Base-by-base conservation (phyloP, 2,797 vertebrate species). In the Glossophaga mutica region DNA sequence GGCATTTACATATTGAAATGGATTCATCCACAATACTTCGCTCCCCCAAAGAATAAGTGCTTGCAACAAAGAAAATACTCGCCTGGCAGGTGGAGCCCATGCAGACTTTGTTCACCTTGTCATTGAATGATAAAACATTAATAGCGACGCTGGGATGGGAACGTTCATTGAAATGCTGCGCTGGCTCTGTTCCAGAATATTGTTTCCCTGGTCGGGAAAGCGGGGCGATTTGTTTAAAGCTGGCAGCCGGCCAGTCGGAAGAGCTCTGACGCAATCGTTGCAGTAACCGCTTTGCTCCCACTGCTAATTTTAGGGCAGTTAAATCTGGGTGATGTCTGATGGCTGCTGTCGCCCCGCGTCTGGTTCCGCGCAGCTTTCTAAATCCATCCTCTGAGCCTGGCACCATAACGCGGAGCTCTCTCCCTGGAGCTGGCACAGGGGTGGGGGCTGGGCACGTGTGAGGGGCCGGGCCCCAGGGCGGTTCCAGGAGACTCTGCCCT, bases 281-380 rank as follows among this genome's bases (percentile, higher is more conserved):
- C 78, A 87, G 86, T 92, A 83, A 83, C 96, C 94, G 29, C 97
- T 96, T 93, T 94, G 93, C 84, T 97, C 94, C 15, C 19, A 57
- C 37, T 95, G 78, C 94, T 98, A 95, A 98, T 98, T 98, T 98
- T 98, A 96, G 96, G 97, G 74, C 34, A 37, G 73, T 97, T 92
- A 96, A 98, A 95, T 93, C 97, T 39, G 92, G 96, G 94, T 90
- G 97, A 96, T 93, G 76, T 96, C 94, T 96, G 97, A 71, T 0
- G 0, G 83, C 96, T 92, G 79, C 91, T 46, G 84, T 97, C 62
- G 37, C 59, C 10, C 0, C 52, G 57, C 32, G 67, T 26, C 97
- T 97, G 91, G 70, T 90, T 86, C 57, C 12, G 76, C 79, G 93
- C 89, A 76, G 94, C 76, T 67, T 73, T 67, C 65, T 96, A 88